Percentiles rank a stretch among this genome's conserved stretches.
Conservation (phyloP, 2,113 vertebrate genomes). For the Edolisoma coerulescens region DNA sequence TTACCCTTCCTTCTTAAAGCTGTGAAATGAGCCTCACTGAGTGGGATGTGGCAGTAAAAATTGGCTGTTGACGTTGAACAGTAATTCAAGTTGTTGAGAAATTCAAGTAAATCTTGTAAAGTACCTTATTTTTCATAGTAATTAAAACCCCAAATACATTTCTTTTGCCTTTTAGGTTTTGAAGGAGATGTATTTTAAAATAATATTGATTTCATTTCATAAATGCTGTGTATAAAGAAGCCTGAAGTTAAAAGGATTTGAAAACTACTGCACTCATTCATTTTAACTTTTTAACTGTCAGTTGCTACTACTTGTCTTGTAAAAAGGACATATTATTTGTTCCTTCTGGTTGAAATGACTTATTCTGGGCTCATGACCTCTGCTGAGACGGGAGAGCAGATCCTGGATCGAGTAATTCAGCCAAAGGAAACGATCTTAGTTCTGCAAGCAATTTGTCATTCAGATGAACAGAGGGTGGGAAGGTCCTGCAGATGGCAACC, state of each 20-base stretch:
- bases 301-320: neutral
- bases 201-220: neutral
- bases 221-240: neutral
- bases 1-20: neutral
- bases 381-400: neutral
- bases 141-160: neutral
- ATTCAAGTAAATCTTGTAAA: neutral
- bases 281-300: neutral
- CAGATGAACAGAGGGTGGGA: neutral
- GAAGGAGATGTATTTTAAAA: neutral
- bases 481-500: slow-evolving; percentile 48
- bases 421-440: neutral
- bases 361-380: neutral
- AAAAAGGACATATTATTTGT: neutral
- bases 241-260: neutral
- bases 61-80: neutral
- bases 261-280: neutral
- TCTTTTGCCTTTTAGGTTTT: neutral
- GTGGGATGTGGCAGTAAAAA: neutral
- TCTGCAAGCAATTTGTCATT: neutral
- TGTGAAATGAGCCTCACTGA: neutral
- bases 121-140: neutral
- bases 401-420: rapidly evolving
- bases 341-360: neutral
- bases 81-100: neutral